Evolutionary conservation across 1,140 invertebrate genomes (phyloP).

Genomic region (Aphelenchoides besseyi): DNA sequence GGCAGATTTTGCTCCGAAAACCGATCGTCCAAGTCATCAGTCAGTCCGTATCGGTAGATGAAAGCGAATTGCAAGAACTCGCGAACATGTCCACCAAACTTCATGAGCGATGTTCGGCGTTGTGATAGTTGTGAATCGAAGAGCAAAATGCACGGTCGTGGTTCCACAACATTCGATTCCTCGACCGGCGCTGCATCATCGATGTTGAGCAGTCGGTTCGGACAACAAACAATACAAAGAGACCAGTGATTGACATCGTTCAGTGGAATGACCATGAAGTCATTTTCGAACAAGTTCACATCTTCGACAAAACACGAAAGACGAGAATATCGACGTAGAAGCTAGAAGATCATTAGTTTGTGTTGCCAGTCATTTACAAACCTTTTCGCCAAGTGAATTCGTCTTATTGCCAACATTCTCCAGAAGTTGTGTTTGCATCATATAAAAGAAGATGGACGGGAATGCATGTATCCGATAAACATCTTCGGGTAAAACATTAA

Average conservation of each 20-base stretch:
- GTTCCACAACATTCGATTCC: constrained; percentile 23
- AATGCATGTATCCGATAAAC: constrained; percentile 10
- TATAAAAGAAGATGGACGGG: constrained; percentile 17
- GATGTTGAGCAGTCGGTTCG: constrained; percentile 8
- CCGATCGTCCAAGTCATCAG: constrained; percentile 16
- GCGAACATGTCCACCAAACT: constrained; percentile 20
- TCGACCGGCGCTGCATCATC: constrained; percentile 8
- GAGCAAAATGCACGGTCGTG: constrained; percentile 18
- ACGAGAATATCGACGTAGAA: background rate
- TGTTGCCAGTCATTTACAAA: background rate
- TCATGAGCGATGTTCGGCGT: constrained; percentile 12
- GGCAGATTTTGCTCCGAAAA: constrained; percentile 25
- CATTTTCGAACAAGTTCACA: constrained; percentile 25
- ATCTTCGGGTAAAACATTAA: constrained; percentile 19
- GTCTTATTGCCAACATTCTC: background rate
- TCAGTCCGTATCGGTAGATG: constrained; percentile 21
- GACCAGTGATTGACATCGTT: constrained; percentile 29
- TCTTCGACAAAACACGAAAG: constrained; percentile 21
- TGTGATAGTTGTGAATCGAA: constrained; percentile 21
- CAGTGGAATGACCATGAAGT: constrained; percentile 29
- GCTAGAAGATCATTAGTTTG: background rate
- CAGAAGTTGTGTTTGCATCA: constrained; percentile 21
- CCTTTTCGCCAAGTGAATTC: background rate
- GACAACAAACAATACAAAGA: constrained; percentile 26
- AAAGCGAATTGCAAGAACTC: constrained; percentile 28